Percentiles rank a stretch among this genome's conserved stretches.
These are phyloP conservation scores for Brachionus rubens DNA, from an alignment of 1,140 invertebrate genomes.

Conservation along the genomic window DNA sequence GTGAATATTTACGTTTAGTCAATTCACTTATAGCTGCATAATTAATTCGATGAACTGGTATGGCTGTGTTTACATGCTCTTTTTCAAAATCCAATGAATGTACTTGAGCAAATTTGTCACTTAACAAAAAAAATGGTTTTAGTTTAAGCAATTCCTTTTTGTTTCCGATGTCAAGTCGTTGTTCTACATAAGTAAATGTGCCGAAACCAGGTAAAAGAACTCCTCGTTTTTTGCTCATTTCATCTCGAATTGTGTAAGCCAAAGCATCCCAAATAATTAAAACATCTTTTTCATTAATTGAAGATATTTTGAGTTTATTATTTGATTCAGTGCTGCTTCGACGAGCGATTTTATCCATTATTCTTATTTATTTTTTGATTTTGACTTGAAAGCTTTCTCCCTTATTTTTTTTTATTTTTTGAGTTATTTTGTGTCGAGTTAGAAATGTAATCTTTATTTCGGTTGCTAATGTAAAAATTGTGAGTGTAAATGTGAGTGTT, in stretches of 20 bases:
- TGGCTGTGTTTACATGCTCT: slow-evolving; percentile 1
- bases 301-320: neutral
- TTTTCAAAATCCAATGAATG: slow-evolving; percentile 23
- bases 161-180: slow-evolving; percentile 24
- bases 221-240: slow-evolving; percentile 44
- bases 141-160: slow-evolving; percentile 30
- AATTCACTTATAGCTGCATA: slow-evolving; percentile 12
- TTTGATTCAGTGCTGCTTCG: neutral
- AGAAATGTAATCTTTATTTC: no score
- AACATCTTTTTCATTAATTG: slow-evolving; percentile 30
- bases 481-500: no score
- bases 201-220: slow-evolving; percentile 15
- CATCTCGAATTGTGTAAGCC: neutral
- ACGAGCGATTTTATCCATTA: slow-evolving; percentile 29
- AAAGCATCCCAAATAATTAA: slow-evolving; percentile 40
- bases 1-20: slow-evolving; percentile 36
- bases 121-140: slow-evolving; percentile 38
- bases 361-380: neutral
- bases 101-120: slow-evolving; percentile 26
- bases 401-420: neutral
- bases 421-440: neutral
- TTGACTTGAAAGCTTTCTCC: neutral
- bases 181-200: slow-evolving; percentile 36
- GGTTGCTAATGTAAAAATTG: no score
- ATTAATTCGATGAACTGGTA: slow-evolving; percentile 35